Conservation (phyloP, 1,140 invertebrate species). For the Homarus americanus region DNA sequence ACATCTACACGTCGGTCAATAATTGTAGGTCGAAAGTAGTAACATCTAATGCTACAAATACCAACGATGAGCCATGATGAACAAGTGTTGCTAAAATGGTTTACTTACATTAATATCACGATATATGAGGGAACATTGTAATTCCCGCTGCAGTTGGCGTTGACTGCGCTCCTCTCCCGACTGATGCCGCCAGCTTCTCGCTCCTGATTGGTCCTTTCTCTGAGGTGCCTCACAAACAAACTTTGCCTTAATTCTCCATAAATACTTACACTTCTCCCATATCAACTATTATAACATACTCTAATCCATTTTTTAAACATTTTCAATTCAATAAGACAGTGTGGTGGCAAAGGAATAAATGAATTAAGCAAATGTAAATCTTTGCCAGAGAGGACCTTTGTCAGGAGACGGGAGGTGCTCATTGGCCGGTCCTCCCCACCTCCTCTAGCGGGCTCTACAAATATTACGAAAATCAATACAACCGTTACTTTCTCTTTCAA, state of each 20-base stretch:
- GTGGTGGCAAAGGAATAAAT: background rate
- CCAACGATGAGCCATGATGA: background rate
- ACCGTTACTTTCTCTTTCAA: conserved; percentile 62
- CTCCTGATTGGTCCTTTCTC: conserved; percentile 46
- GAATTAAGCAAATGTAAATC: background rate
- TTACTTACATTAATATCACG: conserved; percentile 66
- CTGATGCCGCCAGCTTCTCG: conserved; percentile 44
- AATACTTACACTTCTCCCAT: background rate
- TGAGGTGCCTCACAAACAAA: conserved; percentile 27
- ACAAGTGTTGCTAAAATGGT: background rate
- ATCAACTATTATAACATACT: background rate
- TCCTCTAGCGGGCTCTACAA: conserved; percentile 65
- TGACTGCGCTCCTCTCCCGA: conserved; percentile 60
- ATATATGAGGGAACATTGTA: conserved; percentile 55
- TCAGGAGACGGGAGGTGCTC: conserved; percentile 22
- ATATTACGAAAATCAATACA: conserved; percentile 67
- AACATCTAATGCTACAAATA: background rate
- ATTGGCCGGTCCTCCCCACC: conserved; percentile 48
- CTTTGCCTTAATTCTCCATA: conserved; percentile 18
- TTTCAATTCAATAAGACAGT: background rate
- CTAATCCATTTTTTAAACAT: background rate
- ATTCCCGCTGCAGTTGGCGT: conserved; percentile 20
- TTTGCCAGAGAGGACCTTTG: conserved; percentile 43
- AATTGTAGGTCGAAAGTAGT: background rate
- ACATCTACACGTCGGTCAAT: background rate